Percentiles rank a stretch among this genome's conserved stretches.
Evolutionary conservation across 1,140 invertebrate genomes (phyloP).

Genomic region (Euschistus heros): DNA sequence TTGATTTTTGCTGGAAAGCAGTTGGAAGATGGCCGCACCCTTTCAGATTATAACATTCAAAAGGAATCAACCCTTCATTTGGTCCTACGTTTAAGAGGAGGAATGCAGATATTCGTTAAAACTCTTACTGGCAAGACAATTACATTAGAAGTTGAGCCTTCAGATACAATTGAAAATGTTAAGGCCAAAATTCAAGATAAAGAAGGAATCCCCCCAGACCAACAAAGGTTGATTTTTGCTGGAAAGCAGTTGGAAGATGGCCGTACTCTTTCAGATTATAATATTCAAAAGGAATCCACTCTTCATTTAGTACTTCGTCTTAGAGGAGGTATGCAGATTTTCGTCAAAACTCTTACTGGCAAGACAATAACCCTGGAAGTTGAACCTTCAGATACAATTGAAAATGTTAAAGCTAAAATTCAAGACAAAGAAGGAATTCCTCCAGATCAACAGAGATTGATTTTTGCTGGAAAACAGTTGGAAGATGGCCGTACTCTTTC

Average conservation of each 20-base stretch:
- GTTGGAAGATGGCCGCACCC: constrained; percentile 61
- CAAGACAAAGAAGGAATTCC: no score
- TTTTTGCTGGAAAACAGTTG: no score
- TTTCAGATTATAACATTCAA: constrained; percentile 65
- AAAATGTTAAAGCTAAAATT: no score
- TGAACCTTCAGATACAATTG: no score
- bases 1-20: constrained; percentile 69
- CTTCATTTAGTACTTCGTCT: constrained; percentile 42
- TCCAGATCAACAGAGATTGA: no score
- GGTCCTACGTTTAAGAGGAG: background rate
- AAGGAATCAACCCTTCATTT: constrained; percentile 58
- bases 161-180: no score
- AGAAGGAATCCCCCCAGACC: no score
- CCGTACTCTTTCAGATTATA: constrained; percentile 40
- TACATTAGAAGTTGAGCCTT: constrained; percentile 37
- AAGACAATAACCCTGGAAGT: no score
- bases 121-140: constrained; percentile 74
- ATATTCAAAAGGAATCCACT: background rate
- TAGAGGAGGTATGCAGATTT: constrained; percentile 65
- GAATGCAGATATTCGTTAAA: constrained; percentile 89
- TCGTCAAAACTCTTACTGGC: constrained; percentile 77
- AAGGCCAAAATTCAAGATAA: no score
- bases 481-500: no score
- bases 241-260: constrained; percentile 47
- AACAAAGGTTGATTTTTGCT: no score